These are phyloP conservation scores for Calypte anna DNA, from an alignment of 2,113 vertebrate species.

Conservation along the genomic window DNA sequence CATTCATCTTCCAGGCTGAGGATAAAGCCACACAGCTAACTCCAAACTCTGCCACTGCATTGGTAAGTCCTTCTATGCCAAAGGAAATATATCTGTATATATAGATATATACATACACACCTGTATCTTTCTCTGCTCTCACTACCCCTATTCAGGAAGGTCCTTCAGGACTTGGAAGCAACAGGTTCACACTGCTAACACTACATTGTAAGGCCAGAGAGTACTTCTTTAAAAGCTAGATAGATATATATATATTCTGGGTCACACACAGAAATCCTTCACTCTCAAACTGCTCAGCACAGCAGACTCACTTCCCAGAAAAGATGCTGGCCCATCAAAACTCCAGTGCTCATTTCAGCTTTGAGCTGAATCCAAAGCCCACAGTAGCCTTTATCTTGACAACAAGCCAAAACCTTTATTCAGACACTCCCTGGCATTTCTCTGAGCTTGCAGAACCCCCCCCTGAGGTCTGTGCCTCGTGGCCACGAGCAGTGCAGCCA, in stretches of 20 bases:
- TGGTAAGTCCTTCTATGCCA: neutral
- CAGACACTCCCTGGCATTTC: neutral
- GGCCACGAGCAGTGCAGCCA: neutral
- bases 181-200: fast-evolving
- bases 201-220: neutral
- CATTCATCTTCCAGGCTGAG: neutral
- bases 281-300: neutral
- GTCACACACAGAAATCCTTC: neutral
- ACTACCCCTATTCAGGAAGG: neutral
- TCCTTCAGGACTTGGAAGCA: neutral
- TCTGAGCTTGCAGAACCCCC: neutral
- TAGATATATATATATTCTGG: too few species aligned
- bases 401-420: neutral
- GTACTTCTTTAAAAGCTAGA: neutral
- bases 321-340: neutral
- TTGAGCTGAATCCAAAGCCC: neutral
- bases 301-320: conserved; percentile 9
- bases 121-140: neutral
- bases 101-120: too few species aligned
- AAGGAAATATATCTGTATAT: neutral
- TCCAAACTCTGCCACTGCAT: neutral
- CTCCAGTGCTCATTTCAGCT: neutral
- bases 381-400: neutral
- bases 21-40: neutral
- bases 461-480: neutral